Percentiles rank a stretch among this genome's conserved stretches.
These are phyloP conservation scores for Tauraco hartlaubi DNA, from an alignment of 2,797 vertebrate genomes.

Conservation along the genomic window DNA sequence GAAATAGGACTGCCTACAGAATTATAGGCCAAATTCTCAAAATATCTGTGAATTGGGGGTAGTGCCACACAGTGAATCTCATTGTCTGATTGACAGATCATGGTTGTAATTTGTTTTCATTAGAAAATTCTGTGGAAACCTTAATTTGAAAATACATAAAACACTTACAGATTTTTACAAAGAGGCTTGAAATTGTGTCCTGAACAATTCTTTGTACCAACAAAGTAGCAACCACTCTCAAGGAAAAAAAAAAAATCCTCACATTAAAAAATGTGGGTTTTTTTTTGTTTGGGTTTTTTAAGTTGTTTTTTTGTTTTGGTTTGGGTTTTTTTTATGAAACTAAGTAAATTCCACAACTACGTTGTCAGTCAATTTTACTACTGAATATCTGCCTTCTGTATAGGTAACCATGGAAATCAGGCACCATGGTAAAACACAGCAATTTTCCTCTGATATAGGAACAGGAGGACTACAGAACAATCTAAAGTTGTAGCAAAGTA, in stretches of 20 bases:
- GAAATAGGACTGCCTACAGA: neutral
- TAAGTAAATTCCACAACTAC: neutral
- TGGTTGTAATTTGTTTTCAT: neutral
- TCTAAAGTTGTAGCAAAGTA: neutral
- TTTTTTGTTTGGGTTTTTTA: no score
- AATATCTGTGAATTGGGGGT: neutral
- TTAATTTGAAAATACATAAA: neutral
- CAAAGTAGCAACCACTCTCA: neutral
- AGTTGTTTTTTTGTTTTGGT: no score
- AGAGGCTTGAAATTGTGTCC: neutral
- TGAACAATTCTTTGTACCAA: neutral
- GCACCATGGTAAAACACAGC: neutral
- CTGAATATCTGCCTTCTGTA: neutral
- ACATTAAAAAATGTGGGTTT: neutral
- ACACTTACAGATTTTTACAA: neutral
- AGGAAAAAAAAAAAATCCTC: neutral
- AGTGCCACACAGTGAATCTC: neutral
- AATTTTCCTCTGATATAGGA: neutral
- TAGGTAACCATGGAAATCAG: slow-evolving; percentile 9
- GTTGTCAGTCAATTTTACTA: neutral
- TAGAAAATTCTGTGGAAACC: neutral
- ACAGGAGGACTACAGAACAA: neutral
- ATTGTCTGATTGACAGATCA: neutral
- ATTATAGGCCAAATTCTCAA: neutral
- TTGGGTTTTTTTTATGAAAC: neutral